A percentile compares a stretch with the other conserved stretches of the same genome.
Evolutionary conservation across 1,140 invertebrate species (phyloP).

Genomic region (Pristionchus pacificus): DNA sequence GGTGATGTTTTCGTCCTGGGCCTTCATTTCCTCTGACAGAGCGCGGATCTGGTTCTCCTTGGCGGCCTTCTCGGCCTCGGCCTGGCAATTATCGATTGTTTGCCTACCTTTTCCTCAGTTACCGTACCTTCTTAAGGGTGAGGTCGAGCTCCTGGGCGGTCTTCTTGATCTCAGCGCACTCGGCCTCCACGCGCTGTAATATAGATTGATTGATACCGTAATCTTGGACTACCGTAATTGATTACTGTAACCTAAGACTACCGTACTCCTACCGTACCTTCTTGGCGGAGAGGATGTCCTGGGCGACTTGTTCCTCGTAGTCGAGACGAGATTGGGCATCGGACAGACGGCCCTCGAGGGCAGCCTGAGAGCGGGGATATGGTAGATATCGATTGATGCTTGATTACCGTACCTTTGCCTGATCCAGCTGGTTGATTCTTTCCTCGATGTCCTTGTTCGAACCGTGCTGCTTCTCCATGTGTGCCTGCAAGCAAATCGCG

Average conservation of each 20-base stretch:
- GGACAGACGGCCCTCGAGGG: constrained; percentile 66
- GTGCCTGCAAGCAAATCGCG: constrained; percentile 7
- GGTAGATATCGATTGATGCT: too few species aligned
- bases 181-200: constrained; percentile 36
- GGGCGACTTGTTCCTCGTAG: constrained; percentile 41
- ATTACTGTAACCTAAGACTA: not conserved
- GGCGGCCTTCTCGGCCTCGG: constrained; percentile 84
- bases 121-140: constrained; percentile 58
- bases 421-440: constrained; percentile 80
- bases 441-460: constrained; percentile 74
- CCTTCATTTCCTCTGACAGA: constrained; percentile 95
- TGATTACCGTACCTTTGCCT: constrained; percentile 93
- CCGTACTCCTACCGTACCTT: constrained; percentile 27
- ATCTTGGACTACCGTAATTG: not conserved
- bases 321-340: constrained; percentile 38
- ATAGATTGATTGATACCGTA: not conserved
- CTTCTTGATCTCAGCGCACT: constrained; percentile 49
- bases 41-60: constrained; percentile 98
- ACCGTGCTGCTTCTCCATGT: constrained; percentile 4
- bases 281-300: constrained; percentile 39
- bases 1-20: constrained; percentile 97
- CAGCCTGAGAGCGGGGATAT: too few species aligned
- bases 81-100: too few species aligned
- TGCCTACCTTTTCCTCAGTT: too few species aligned
- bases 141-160: constrained; percentile 58